A percentile compares a stretch with the other conserved stretches of the same genome.
Evolutionary conservation across 2,888 invertebrate species (phyloP).

Genomic region (Unio pictorum): DNA sequence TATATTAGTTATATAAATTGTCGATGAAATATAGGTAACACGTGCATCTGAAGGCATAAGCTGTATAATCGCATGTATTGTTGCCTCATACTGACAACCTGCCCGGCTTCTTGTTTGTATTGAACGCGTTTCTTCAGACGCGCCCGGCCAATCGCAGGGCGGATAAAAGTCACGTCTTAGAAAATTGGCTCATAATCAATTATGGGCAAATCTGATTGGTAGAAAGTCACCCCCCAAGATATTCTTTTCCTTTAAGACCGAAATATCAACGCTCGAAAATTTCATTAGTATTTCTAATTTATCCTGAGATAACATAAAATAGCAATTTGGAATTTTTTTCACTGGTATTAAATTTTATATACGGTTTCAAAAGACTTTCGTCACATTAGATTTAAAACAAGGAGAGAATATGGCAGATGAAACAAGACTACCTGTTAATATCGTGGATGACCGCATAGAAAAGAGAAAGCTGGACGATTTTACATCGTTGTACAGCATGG

Average conservation of each 20-base stretch:
- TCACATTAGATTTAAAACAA: neutral
- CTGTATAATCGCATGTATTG: slow-evolving; percentile 29
- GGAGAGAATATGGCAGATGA: slow-evolving; percentile 62
- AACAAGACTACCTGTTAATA: slow-evolving; percentile 55
- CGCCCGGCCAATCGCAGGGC: slow-evolving; percentile 30
- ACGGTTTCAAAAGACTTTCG: neutral
- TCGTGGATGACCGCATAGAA: slow-evolving; percentile 70
- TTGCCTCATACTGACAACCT: slow-evolving; percentile 4
- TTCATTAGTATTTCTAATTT: slow-evolving; percentile 38
- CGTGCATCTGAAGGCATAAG: slow-evolving; percentile 13
- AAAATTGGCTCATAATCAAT: slow-evolving; percentile 29
- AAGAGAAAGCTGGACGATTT: slow-evolving; percentile 84
- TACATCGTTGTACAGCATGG: slow-evolving; percentile 85
- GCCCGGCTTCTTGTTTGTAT: neutral
- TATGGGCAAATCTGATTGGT: slow-evolving; percentile 39
- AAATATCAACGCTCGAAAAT: slow-evolving; percentile 40
- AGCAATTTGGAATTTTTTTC: slow-evolving; percentile 5
- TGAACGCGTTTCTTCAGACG: slow-evolving; percentile 13
- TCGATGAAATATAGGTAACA: slow-evolving; percentile 18
- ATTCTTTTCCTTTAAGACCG: slow-evolving; percentile 30
- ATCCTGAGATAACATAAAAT: slow-evolving; percentile 14
- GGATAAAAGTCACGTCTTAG: slow-evolving; percentile 26
- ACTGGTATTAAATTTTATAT: slow-evolving; percentile 2
- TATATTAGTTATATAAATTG: slow-evolving; percentile 15
- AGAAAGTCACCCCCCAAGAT: slow-evolving; percentile 22